phyloP scores from a whole-genome alignment of 2,888 invertebrate species.

The Scotopteryx bipunctaria region DNA sequence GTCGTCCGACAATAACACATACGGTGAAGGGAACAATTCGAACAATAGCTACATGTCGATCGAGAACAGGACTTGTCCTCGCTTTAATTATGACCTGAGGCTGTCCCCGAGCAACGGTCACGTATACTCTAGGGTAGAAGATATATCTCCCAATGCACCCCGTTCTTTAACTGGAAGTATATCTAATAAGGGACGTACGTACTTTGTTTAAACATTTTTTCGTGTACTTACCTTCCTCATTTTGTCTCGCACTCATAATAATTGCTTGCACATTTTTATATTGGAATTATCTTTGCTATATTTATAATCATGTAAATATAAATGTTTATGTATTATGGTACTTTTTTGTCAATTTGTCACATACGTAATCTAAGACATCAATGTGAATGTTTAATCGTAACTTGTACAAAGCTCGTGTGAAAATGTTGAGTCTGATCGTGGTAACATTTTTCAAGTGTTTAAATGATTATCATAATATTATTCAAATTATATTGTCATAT shows the following conservation, averaged over 20 bases:
- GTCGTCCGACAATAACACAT: conserved; percentile 82
- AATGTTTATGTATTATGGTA: conserved; percentile 38
- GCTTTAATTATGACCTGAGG: conserved; percentile 82
- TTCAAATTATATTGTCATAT: conserved; percentile 55
- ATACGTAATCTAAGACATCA: conserved; percentile 68
- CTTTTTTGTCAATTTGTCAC: conserved; percentile 72
- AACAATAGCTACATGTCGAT: conserved; percentile 88
- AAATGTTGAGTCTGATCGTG: conserved; percentile 75
- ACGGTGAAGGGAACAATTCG: conserved; percentile 85
- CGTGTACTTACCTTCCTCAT: conserved; percentile 30
- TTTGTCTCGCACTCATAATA: conserved; percentile 47
- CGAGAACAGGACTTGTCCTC: conserved; percentile 81
- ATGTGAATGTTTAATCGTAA: conserved; percentile 47
- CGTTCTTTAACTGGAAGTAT: conserved; percentile 65
- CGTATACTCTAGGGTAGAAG: conserved; percentile 80
- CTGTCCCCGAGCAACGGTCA: conserved; percentile 79
- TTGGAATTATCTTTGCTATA: conserved; percentile 40
- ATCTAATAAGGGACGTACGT: conserved; percentile 74
- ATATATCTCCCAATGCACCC: conserved; percentile 73
- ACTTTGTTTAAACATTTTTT: conserved; percentile 68
- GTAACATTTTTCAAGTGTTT: conserved; percentile 61
- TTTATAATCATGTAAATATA: conserved; percentile 52
- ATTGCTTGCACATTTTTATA: conserved; percentile 45
- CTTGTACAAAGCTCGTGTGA: conserved; percentile 72
- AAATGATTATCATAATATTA: conserved; percentile 20